Evolutionary conservation across 2,888 invertebrate genomes (phyloP), one percentile per base, ranked within the genome.

Genomic region (Gymnosoma rotundatum): DNA sequence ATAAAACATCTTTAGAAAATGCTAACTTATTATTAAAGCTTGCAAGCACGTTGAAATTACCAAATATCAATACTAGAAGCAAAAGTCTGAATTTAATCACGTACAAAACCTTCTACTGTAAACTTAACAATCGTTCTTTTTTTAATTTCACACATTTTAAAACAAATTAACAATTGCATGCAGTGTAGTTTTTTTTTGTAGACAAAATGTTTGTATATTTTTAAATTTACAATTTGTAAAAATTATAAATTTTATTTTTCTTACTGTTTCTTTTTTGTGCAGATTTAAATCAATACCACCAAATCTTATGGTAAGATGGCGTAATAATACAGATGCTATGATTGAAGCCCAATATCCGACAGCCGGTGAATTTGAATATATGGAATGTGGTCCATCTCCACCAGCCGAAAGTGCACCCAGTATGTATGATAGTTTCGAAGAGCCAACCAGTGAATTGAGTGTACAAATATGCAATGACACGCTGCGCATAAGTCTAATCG

Each of bases 361-460:
- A 88, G 88, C 91, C 79, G 92, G 92, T 86, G 95, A 95, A 92
- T 95, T 95, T 91, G 95, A 95, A 92, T 96, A 95, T 92, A 95
- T 96, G 93, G 95, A 96, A 91, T 95, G 95, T 88, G 96, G 96
- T 78, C 95, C 95, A 52, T 95, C 96, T 20, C 96, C 96, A 10
- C 96, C 96, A 42, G 95, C 96, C 80, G 96, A 96, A 92, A 96
- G 96, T 92, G 95, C 96, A 60, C 95, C 96, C 87, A 95, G 95
- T 90, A 94, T 96, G 93, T 96, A 96, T 93, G 96, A 96, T 90
- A 96, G 95, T 92, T 96, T 96, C 89, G 95, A 95, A 90, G 95
- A 95, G 90, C 95, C 95, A 63, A 94, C 94, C 87, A 93, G 94
- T 86, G 94, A 95, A 89, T 92, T 95, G 89, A 95, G 95, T 89